Conservation (phyloP, 2,113 vertebrate species). For the Rattus rattus region DNA sequence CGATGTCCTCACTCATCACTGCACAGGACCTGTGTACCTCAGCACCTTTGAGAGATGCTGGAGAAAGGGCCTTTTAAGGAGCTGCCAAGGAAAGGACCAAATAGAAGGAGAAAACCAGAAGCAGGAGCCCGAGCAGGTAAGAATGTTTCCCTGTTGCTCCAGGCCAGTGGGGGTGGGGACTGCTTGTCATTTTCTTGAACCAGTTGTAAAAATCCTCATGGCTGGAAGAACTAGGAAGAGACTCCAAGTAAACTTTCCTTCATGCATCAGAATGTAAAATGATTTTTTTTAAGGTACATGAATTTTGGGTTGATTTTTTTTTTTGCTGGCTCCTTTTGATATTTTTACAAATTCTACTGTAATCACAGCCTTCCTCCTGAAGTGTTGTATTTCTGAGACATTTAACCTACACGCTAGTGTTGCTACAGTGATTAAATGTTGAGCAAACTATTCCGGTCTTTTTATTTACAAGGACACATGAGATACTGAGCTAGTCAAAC, state of each 20-base stretch:
- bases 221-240: constrained; percentile 5
- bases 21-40: background rate
- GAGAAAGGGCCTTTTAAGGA: background rate
- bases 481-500: background rate
- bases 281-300: background rate
- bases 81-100: background rate
- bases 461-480: background rate
- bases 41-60: background rate
- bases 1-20: background rate
- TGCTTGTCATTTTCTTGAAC: background rate
- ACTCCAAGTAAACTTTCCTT: background rate
- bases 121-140: background rate
- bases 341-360: constrained; percentile 7
- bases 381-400: constrained; percentile 36
- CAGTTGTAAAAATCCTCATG: background rate
- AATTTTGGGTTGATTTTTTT: background rate
- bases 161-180: background rate
- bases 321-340: background rate
- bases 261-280: background rate
- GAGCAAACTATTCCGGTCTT: background rate
- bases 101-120: background rate
- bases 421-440: background rate
- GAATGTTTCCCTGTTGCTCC: background rate
- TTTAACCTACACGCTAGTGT: background rate
- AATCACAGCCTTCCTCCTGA: constrained; percentile 9